These are phyloP conservation scores for Bombycilla garrulus DNA, from an alignment of 2,113 vertebrate genomes.

Conservation along the genomic window DNA sequence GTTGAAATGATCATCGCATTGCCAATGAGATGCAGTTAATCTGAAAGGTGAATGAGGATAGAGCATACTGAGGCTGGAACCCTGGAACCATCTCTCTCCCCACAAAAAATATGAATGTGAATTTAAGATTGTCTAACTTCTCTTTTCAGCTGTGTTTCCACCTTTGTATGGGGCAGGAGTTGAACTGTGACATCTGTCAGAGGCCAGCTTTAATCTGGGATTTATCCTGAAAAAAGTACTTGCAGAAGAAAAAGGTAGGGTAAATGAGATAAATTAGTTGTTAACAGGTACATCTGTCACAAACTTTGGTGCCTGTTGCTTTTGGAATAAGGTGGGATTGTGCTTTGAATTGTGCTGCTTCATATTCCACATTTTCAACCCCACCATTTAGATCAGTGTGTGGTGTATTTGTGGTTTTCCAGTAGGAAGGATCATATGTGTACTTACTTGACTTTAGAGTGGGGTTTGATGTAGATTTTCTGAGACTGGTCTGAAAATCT, in stretches of 20 bases:
- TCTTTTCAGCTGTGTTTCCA: slow-evolving; percentile 8
- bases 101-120: not conserved
- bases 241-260: slow-evolving; percentile 16
- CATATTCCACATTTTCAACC: not conserved
- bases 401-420: not conserved
- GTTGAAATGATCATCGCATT: not conserved
- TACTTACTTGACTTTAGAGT: not conserved
- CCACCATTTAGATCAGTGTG: not conserved
- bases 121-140: not conserved
- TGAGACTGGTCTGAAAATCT: not conserved
- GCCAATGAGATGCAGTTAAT: not conserved
- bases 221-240: not conserved
- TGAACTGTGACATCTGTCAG: not conserved
- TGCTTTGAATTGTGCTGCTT: not conserved
- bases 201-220: not conserved
- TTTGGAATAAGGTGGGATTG: not conserved
- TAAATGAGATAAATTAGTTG: not conserved
- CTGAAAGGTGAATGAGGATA: not conserved
- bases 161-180: not conserved
- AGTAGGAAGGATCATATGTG: not conserved
- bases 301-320: not conserved
- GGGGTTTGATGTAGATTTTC: not conserved
- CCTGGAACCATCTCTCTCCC: not conserved
- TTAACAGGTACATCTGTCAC: not conserved
- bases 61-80: not conserved